A percentile compares a stretch with the other conserved stretches of the same genome.
Evolutionary conservation across 2,888 invertebrate species (phyloP).

Genomic region (Drosophila cyrtoloma): DNA sequence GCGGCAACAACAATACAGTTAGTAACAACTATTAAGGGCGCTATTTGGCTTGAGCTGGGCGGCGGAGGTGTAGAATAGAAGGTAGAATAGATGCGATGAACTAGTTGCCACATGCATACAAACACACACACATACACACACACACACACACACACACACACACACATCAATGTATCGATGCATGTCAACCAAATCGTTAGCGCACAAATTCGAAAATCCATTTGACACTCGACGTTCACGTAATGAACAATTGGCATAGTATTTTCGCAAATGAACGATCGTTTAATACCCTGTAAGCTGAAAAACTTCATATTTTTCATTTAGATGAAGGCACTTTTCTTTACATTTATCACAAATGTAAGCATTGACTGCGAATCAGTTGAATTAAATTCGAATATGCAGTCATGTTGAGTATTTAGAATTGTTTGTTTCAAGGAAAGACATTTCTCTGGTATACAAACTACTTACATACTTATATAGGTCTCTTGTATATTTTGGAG

Average conservation of each 20-base stretch:
- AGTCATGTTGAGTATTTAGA: background rate
- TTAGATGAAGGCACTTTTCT: background rate
- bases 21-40: conserved; percentile 12
- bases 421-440: background rate
- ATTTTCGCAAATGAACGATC: conserved; percentile 6
- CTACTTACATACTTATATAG: background rate
- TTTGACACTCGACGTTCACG: conserved; percentile 62
- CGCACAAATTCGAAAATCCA: conserved; percentile 63
- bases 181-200: conserved; percentile 60
- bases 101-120: background rate
- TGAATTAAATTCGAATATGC: no score
- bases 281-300: conserved; percentile 20
- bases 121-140: conserved; percentile 5
- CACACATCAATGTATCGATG: conserved; percentile 10
- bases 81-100: background rate
- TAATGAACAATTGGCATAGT: conserved; percentile 44
- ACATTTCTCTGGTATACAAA: background rate
- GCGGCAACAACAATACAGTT: conserved; percentile 46
- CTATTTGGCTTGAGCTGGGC: background rate
- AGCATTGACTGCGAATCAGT: background rate
- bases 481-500: background rate
- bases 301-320: no score
- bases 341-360: background rate
- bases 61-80: background rate
- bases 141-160: background rate